Percentiles rank a stretch among this genome's conserved stretches.
Evolutionary conservation across 2,797 vertebrate genomes (phyloP).

Genomic region (Chromis chromis): DNA sequence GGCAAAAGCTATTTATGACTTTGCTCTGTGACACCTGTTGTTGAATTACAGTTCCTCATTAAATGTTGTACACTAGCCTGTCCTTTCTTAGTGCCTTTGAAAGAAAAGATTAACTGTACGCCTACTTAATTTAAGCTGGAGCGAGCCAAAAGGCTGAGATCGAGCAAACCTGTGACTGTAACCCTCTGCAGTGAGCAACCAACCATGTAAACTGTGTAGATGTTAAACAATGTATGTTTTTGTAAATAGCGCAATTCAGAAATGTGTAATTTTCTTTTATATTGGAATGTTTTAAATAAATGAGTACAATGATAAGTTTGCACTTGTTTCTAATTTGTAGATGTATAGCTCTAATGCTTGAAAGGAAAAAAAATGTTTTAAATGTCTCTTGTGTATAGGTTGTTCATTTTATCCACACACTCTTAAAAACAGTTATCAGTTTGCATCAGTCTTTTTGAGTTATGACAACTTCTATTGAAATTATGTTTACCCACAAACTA

Average conservation of each 20-base stretch:
- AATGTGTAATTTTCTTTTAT: slow-evolving; percentile 61
- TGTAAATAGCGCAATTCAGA: slow-evolving; percentile 66
- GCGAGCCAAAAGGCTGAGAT: slow-evolving; percentile 13
- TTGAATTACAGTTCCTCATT: slow-evolving; percentile 23
- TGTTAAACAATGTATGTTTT: slow-evolving; percentile 57
- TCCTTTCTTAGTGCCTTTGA: slow-evolving; percentile 68
- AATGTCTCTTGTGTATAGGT: no score
- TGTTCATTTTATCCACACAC: no score
- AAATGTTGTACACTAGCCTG: slow-evolving; percentile 33
- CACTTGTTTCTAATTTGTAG: not conserved
- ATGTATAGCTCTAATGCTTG: no score
- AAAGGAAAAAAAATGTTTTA: no score
- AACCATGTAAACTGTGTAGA: slow-evolving; percentile 57
- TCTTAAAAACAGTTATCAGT: no score
- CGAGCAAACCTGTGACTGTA: slow-evolving; percentile 49
- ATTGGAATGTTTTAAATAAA: slow-evolving; percentile 68
- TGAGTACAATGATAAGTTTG: not conserved
- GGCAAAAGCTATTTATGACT: slow-evolving; percentile 74
- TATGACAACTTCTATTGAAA: no score
- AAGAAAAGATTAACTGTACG: slow-evolving; percentile 26
- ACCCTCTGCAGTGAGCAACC: slow-evolving; percentile 43
- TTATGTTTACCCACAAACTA: no score
- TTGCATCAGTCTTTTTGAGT: no score
- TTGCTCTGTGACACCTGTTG: slow-evolving; percentile 20
- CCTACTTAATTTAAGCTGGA: slow-evolving; percentile 22